Percentiles rank a stretch among this genome's conserved stretches.
phyloP scores from a whole-genome alignment of 2,888 invertebrate genomes.

The Trichacis sp. region DNA sequence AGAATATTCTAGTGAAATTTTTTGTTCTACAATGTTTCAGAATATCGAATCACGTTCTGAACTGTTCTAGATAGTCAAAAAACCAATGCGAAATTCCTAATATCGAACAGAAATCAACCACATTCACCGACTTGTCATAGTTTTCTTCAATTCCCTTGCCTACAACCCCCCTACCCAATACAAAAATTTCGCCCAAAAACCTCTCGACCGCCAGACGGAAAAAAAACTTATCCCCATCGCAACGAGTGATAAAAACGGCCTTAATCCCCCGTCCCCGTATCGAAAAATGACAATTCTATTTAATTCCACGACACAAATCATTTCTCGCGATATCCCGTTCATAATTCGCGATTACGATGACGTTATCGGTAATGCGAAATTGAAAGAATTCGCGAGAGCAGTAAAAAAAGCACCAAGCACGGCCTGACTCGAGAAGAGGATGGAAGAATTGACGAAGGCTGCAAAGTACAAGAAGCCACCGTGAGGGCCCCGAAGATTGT shows the following conservation, averaged over 20 bases:
- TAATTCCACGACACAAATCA: constrained; percentile 4
- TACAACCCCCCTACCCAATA: too few species aligned
- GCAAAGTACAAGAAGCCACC: constrained; percentile 66
- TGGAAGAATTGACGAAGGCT: constrained; percentile 57
- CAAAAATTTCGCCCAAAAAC: too few species aligned
- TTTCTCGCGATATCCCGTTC: constrained; percentile 9
- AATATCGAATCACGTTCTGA: too few species aligned
- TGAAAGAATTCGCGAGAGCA: constrained; percentile 40
- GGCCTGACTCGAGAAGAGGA: constrained; percentile 46
- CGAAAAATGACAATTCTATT: constrained; percentile 4
- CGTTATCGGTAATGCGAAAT: constrained; percentile 36
- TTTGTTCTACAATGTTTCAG: too few species aligned
- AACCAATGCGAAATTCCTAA: too few species aligned
- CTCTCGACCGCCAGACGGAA: too few species aligned
- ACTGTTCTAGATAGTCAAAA: too few species aligned
- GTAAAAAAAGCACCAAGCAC: not conserved
- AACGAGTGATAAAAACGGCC: constrained; percentile 6
- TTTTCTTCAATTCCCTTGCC: too few species aligned
- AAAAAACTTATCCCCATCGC: constrained; percentile 14
- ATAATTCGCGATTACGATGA: constrained; percentile 26
- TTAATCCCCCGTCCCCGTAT: not conserved
- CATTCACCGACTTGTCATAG: too few species aligned
- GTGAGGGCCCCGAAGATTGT: constrained; percentile 67
- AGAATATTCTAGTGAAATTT: too few species aligned
- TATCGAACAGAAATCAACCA: too few species aligned